Evolutionary conservation across 2,888 invertebrate genomes (phyloP), one percentile per base, ranked within the genome.

Genomic region (Drosophila austrosaltans): DNA sequence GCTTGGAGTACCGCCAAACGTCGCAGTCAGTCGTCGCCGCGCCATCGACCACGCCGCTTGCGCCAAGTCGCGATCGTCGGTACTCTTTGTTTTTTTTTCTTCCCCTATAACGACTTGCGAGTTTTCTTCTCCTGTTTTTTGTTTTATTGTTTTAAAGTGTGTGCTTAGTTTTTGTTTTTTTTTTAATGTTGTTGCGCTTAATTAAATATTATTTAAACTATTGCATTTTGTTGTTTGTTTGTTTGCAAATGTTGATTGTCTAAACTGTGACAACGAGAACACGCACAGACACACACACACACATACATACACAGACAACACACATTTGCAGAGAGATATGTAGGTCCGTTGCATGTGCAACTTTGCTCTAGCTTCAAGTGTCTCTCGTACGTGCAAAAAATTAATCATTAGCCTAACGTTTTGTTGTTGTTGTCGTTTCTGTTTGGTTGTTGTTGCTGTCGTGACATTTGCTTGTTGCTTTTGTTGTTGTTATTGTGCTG

Each of bases 321-420:
- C 7, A 44, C 16, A 44, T 44, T 44, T 20, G 20, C 20, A 44
- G 44, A 20, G 5, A 8, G 22, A 8, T 42, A 48, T 48, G 48
- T 66, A 66, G 42, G 25, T 48, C 40, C 60, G 53, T 64, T 60
- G 56, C 62, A 62, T 62, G 62, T 57, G 57, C 57, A 57, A 57
- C 57, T 57, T 39, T 22, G 60, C 59, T 32, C 65, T 39, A n/a
- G 40, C 66, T 80, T 74, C 74, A 79, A 48, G 48, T 48, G 48
- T 48, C 48, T 77, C 75, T 40, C 66, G 69, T 84, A 84, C 87
- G 87, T 87, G 87, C 87, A 83, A 81, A 83, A 84, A 82, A 81
- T 87, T 84, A 83, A 87, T 84, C 80, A 80, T 82, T 84, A 71
- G 60, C 59, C 56, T 72, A 44, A 72, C 39, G 58, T 66, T 62